Base-by-base conservation (phyloP, 2,113 vertebrate genomes). In the Fregata magnificens region DNA sequence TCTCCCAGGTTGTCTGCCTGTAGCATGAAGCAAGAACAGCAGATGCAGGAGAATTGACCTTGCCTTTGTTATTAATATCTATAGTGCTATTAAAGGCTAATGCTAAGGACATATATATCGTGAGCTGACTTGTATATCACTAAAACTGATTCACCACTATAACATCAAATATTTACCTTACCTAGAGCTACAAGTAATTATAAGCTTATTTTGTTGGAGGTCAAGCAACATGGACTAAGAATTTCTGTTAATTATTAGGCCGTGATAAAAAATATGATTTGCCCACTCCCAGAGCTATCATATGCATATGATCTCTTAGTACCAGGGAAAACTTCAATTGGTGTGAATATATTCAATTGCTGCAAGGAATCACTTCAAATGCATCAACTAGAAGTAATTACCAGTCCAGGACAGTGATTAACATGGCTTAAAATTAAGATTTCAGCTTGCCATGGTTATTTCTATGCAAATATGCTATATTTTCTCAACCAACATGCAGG, bases 391-490 rank as follows among this genome's bases (percentile, higher is more conserved):
- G 55, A 98, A 98, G 95, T 96, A 98, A 98, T 98, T 98, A 96
- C 66, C 70, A 95, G 69, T 93, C 82, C 93, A 67, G 67, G 73
- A 98, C 97, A 97, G 89, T 97, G 91, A 98, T 98, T 98, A 98
- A 98, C 98, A 98, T 97, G 50, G 53, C 78, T 98, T 95, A 97
- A 97, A 98, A 97, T 98, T 97, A 98, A 98, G 92, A 96, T 97
- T 98, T 97, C 78, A 93, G 31, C 88, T 97, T 95, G 42, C 91
- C 56, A 83, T 78, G 77, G 81, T 98, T 97, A 98, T 98, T 97
- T 98, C 94, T 97, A 98, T 98, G 97, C 97, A 98, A 98, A 98
- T 98, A 96, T 18, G 25, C 14, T 87, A 63, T 88, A 84, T 96
- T 97, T 96, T 97, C 96, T 95, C 94, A 96, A 77, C 66, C 26